Evolutionary conservation across 2,113 vertebrate species (phyloP).

Genomic region (Synchiropus splendidus): DNA sequence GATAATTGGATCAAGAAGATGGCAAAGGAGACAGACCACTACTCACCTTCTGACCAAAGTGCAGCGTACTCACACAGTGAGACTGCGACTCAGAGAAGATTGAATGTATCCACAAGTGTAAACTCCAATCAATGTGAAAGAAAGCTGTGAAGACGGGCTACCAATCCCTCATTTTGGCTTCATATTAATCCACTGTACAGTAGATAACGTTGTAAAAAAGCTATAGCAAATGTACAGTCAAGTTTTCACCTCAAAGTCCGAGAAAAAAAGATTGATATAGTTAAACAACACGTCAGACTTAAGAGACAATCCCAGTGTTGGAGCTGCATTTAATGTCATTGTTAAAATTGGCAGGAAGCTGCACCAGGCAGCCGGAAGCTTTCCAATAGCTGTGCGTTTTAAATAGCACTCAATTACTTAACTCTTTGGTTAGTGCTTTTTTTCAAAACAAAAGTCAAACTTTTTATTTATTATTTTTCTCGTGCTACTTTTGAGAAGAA

Average conservation of each 20-base stretch:
- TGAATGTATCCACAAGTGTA: constrained; percentile 51
- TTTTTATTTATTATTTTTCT: too few relatives aligned
- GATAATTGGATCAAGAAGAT: not conserved
- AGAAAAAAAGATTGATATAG: not conserved
- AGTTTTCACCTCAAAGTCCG: too few relatives aligned
- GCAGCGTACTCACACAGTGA: constrained; percentile 14
- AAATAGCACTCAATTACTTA: too few relatives aligned
- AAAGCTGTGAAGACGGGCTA: constrained; percentile 50
- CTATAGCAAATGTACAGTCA: too few relatives aligned
- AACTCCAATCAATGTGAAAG: constrained; percentile 56
- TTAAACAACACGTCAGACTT: not conserved
- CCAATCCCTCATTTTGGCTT: constrained; percentile 2
- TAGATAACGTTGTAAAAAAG: not conserved
- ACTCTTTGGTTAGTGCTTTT: too few relatives aligned
- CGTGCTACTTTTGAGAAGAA: too few relatives aligned
- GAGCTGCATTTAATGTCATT: too few relatives aligned
- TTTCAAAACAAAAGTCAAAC: too few relatives aligned
- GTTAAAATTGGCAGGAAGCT: too few relatives aligned
- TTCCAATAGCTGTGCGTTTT: too few relatives aligned
- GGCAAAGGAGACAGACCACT: constrained; percentile 44
- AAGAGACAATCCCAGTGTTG: not conserved
- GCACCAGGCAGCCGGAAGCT: too few relatives aligned
- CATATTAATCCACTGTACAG: constrained; percentile 6
- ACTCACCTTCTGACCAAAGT: constrained; percentile 21
- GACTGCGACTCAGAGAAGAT: constrained; percentile 7